phyloP scores from a whole-genome alignment of 2,888 invertebrate genomes.

The Ceratothoa steindachneri region DNA sequence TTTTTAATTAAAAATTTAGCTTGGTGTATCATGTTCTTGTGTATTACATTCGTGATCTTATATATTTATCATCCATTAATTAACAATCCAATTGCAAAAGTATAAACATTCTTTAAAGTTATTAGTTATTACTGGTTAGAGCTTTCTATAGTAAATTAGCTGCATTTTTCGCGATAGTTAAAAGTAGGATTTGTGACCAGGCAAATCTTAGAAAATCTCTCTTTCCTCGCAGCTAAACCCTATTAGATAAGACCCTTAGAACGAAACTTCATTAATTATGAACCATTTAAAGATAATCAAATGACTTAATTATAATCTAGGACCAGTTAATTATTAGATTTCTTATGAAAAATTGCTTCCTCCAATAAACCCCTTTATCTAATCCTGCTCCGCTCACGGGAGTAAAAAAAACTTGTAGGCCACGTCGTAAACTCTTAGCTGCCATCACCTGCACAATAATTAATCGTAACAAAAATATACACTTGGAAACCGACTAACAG shows the following conservation, averaged over 20 bases:
- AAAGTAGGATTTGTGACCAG: too few species aligned
- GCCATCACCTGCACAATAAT: slow-evolving; percentile 5
- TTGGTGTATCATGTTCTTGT: too few species aligned
- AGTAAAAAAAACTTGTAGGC: not conserved
- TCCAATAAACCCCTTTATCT: not conserved
- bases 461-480: slow-evolving; percentile 9
- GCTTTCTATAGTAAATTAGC: not conserved
- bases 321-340: slow-evolving; percentile 4
- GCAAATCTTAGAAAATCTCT: too few species aligned
- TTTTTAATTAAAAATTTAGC: not conserved
- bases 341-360: not conserved
- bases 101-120: not conserved
- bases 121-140: not conserved
- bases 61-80: too few species aligned
- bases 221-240: too few species aligned
- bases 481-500: not conserved
- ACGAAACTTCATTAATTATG: slow-evolving; percentile 6
- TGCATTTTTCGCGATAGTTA: too few species aligned
- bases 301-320: not conserved
- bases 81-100: not conserved
- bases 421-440: slow-evolving; percentile 4
- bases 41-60: too few species aligned
- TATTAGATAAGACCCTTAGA: not conserved
- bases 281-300: slow-evolving; percentile 1
- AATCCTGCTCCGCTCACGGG: not conserved